Base-by-base conservation (phyloP, 2,888 invertebrate genomes). In the Caradrina clavipalpis region DNA sequence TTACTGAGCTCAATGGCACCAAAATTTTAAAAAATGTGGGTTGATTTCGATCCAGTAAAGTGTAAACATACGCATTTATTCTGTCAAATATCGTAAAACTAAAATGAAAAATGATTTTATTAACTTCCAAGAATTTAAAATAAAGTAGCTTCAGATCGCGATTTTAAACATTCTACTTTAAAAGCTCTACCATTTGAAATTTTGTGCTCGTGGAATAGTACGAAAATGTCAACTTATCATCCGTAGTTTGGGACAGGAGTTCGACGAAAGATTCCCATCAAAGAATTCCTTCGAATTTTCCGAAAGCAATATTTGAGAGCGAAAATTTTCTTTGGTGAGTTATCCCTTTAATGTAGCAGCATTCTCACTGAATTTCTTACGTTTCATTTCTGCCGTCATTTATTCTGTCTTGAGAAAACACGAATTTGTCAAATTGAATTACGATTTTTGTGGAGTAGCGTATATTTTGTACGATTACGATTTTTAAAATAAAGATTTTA, bases 251-350 rank as follows among this genome's bases (percentile, higher is more conserved):
- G 65, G 68, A 71, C 60, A 70, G 76, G 64, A 66, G 61, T 64
- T 71, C 64, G 77, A 79, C 69, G 61, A 56, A 76, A 72, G 78
- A 83, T 84, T 85, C 84, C 69, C 68, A 78, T 84, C 83, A 85
- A 88, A 87, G 85, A 88, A 89, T 86, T 84, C 80, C 84, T 86
- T 81, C 67, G 72, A 81, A 86, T 86, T 86, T 83, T 78, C 64
- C 66, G 70, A 86, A 86, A 89, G 86, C 84, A 87, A 88, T 86
- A 88, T 90, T 89, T 87, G 84, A 87, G 86, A 81, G 83, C 61
- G 80, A 85, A 55, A 82, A 86, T 86, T 87, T 80, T 84, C 84
- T 75, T 85, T 82, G 75, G 81, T 70, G 84, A 88, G 86, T 86
- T 88, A 89, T 89, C 84, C 86, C 85, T 90, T 88, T 87, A 86